Base-by-base conservation (phyloP, 2,113 vertebrate species). In the Calyptomena viridis region DNA sequence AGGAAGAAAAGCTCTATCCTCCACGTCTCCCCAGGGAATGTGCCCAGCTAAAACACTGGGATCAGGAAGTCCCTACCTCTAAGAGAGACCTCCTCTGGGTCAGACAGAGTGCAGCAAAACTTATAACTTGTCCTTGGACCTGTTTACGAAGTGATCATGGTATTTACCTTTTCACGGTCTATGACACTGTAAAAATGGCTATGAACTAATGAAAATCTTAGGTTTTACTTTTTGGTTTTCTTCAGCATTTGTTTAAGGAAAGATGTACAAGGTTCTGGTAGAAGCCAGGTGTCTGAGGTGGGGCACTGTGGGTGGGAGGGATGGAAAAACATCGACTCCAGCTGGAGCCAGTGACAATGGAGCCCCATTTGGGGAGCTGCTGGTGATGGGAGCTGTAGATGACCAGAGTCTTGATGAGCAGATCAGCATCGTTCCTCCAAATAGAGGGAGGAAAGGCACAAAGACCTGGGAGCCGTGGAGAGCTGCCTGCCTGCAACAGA, bases 401-500 rank as follows among this genome's bases (percentile, higher is more conserved):
- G 63, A 58, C 13, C 53, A 44, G 28, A 23, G 14, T 16, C 5
- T 55, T 9, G n/a, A 27, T 59, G 44, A 14, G 30, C 50, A 55
- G 31, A 69, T 77, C 27, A 80, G 33, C 58, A 37, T 33, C 15
- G 0, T 9, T 49, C 40, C 33, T 40, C 49, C 53, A 35, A 39
- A 55, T 0, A 40, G 63, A 66, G 58, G 28, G 21, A 74, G 73
- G 56, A 84, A 27, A 21, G 52, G 40, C 60, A 72, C 47, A 46
- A 18, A 55, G 52, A 23, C 7, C 63, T 8, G 37, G 55, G 63
- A 33, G 73, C 66, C 0, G 0, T 33, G 1, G 22, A 10, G 86
- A 86, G 78, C 92, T 74, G 90, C 82, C 86, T 95, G 96, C 63
- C 81, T 86, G 90, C 75, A 31, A 3, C 81, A 91, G 89, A 67